Percentiles rank a stretch among this genome's conserved stretches.
These are phyloP conservation scores for Fregata magnificens DNA, from an alignment of 2,113 vertebrate species.

Conservation along the genomic window DNA sequence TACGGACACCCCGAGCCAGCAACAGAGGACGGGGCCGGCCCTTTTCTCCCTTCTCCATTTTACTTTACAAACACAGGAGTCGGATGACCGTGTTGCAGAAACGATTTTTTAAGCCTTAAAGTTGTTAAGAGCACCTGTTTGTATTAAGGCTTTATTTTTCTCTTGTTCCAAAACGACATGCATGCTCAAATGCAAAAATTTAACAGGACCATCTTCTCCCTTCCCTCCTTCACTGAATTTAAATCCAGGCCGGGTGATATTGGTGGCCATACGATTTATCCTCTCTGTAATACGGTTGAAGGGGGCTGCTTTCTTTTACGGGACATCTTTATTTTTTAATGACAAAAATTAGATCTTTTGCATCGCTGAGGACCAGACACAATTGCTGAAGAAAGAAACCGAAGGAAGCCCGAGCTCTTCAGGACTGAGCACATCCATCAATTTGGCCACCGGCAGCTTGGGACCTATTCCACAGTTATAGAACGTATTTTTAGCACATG, in stretches of 20 bases:
- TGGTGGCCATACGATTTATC: neutral
- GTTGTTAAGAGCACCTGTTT: neutral
- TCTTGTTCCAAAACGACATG: rapidly evolving
- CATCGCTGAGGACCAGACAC: rapidly evolving
- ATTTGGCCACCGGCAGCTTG: neutral
- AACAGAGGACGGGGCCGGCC: too few relatives aligned
- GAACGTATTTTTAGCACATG: conserved; percentile 51
- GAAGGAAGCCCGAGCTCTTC: neutral
- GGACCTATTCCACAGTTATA: neutral
- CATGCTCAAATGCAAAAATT: neutral
- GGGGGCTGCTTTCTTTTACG: neutral
- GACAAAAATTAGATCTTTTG: neutral
- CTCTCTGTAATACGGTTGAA: neutral
- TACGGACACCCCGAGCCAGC: neutral
- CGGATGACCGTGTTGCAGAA: neutral
- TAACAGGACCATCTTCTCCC: neutral
- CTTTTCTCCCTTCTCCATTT: neutral
- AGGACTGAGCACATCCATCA: neutral
- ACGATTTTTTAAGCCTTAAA: neutral
- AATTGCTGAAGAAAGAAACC: neutral
- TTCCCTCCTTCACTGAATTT: neutral
- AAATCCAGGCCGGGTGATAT: neutral
- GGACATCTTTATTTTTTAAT: neutral
- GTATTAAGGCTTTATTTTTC: neutral
- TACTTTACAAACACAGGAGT: neutral